phyloP scores from a whole-genome alignment of 2,888 invertebrate species.

The Pollenia amentaria region DNA sequence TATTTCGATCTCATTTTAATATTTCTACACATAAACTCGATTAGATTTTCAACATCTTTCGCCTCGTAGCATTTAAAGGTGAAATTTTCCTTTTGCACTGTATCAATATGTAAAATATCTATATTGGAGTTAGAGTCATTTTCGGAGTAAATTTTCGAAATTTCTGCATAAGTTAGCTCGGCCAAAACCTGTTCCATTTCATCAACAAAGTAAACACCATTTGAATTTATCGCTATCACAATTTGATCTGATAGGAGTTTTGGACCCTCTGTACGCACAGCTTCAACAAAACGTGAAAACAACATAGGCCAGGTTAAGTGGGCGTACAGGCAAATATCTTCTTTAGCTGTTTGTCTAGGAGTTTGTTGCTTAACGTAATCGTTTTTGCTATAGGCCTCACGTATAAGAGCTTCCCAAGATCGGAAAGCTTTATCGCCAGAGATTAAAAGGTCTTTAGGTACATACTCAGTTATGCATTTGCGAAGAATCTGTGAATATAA shows the following conservation, averaged over 20 bases:
- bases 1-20: slow-evolving; percentile 93
- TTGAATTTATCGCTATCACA: slow-evolving; percentile 97
- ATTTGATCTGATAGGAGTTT: slow-evolving; percentile 89
- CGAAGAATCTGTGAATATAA: slow-evolving; percentile 76
- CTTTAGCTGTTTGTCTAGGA: slow-evolving; percentile 90
- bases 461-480: slow-evolving; percentile 77
- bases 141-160: slow-evolving; percentile 88
- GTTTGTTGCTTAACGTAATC: slow-evolving; percentile 89
- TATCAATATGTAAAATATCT: slow-evolving; percentile 90
- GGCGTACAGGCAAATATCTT: slow-evolving; percentile 95
- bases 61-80: slow-evolving; percentile 95
- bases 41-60: slow-evolving; percentile 92
- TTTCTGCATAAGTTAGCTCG: slow-evolving; percentile 94
- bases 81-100: slow-evolving; percentile 95
- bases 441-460: slow-evolving; percentile 83
- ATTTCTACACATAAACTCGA: slow-evolving; percentile 94
- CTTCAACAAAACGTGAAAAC: slow-evolving; percentile 97
- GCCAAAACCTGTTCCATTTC: slow-evolving; percentile 95
- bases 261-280: slow-evolving; percentile 90
- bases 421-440: slow-evolving; percentile 87
- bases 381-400: slow-evolving; percentile 89
- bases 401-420: slow-evolving; percentile 90
- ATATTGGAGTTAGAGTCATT: slow-evolving; percentile 86
- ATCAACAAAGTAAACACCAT: slow-evolving; percentile 96
- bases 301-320: slow-evolving; percentile 97